These are phyloP conservation scores for Pseudanteris insignis DNA, from an alignment of 2,888 invertebrate species.

Conservation along the genomic window DNA sequence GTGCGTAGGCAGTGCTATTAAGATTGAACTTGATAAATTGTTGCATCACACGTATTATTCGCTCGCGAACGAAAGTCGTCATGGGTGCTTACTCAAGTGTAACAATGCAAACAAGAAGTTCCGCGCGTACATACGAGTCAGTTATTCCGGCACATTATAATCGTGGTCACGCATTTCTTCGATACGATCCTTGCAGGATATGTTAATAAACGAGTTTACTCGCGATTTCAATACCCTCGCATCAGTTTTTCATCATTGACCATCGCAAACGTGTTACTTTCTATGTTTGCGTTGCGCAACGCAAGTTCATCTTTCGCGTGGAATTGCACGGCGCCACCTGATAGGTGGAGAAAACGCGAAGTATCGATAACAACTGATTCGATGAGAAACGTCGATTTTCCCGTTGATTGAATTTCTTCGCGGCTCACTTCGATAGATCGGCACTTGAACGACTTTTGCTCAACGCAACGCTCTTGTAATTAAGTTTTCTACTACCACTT, in stretches of 20 bases:
- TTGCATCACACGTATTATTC: conserved; percentile 26
- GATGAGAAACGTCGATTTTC: conserved; percentile 6
- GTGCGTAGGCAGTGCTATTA: conserved; percentile 4
- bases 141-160: conserved; percentile 14
- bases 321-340: conserved; percentile 5
- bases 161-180: conserved; percentile 6
- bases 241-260: not conserved
- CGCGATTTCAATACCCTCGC: conserved; percentile 5
- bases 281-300: conserved; percentile 18
- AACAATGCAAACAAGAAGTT: conserved; percentile 22
- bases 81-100: conserved; percentile 17
- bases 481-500: no score
- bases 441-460: no score
- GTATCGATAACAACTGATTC: conserved; percentile 6
- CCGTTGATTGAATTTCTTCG: conserved; percentile 13
- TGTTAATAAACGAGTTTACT: conserved; percentile 13
- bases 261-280: conserved; percentile 16
- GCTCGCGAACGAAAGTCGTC: conserved; percentile 19
- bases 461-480: no score
- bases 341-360: conserved; percentile 17
- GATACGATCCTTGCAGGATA: conserved; percentile 7
- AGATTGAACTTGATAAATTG: conserved; percentile 32
- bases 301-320: conserved; percentile 21
- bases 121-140: conserved; percentile 9
- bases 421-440: no score